phyloP scores from a whole-genome alignment of 1,140 invertebrate genomes.

The Wiebesia pumilae region DNA sequence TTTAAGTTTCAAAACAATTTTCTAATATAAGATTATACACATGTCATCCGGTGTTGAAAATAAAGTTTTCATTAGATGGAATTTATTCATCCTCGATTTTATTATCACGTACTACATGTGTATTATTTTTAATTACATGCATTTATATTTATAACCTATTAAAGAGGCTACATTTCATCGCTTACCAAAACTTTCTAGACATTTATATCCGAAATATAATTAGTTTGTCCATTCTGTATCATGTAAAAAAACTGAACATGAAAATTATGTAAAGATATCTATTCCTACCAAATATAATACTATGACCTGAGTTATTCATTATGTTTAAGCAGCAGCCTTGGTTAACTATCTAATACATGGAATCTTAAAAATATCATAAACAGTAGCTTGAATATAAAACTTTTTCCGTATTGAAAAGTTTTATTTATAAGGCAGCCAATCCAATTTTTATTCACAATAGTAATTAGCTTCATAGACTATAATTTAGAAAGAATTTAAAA shows the following conservation, averaged over 20 bases:
- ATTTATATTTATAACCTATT: neutral
- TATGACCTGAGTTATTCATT: neutral
- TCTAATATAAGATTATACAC: neutral
- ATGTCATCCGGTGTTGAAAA: neutral
- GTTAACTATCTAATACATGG: neutral
- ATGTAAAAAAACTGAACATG: neutral
- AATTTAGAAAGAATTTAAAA: neutral
- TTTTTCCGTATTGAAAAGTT: no score
- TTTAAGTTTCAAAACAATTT: neutral
- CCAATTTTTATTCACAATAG: no score
- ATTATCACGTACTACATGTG: neutral
- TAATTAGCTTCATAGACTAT: neutral
- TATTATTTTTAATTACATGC: slow-evolving; percentile 19
- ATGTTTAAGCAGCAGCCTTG: neutral
- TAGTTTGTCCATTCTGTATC: no score
- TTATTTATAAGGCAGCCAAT: no score
- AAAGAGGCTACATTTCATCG: neutral
- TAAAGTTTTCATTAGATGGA: neutral
- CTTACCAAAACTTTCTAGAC: slow-evolving; percentile 19
- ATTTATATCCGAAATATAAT: slow-evolving; percentile 2
- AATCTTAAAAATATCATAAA: neutral
- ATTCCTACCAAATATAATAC: neutral
- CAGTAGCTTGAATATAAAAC: neutral
- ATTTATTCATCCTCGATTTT: neutral
- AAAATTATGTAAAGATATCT: neutral